These are phyloP conservation scores for Pachypeltis micranthus DNA, from an alignment of 1,140 invertebrate species.

Conservation along the genomic window DNA sequence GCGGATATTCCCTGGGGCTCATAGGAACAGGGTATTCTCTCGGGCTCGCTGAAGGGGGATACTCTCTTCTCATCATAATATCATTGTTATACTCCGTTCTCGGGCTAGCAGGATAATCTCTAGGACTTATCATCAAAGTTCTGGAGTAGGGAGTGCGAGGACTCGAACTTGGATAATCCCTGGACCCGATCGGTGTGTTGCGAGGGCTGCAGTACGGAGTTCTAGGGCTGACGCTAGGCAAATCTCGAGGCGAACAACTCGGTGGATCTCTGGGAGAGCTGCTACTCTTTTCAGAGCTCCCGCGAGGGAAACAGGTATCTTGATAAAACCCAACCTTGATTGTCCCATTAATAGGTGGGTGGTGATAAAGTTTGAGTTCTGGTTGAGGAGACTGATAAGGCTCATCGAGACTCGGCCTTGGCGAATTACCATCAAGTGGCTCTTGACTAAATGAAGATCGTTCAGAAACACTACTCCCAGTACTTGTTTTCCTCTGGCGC, in stretches of 20 bases:
- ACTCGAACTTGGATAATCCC: constrained; percentile 11
- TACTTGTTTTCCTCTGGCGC: constrained; percentile 50
- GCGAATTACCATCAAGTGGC: constrained; percentile 45
- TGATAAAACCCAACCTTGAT: constrained; percentile 67
- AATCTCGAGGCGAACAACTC: constrained; percentile 29
- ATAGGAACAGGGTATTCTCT: constrained; percentile 6
- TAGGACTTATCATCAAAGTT: constrained; percentile 4
- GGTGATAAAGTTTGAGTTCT: constrained; percentile 49
- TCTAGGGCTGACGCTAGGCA: constrained; percentile 23
- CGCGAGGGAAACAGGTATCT: constrained; percentile 53
- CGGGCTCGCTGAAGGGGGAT: constrained; percentile 15
- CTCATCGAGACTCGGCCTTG: constrained; percentile 47
- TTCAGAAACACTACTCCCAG: constrained; percentile 59
- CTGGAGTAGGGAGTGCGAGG: background rate
- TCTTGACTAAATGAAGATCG: constrained; percentile 62
- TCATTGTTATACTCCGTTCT: constrained; percentile 12
- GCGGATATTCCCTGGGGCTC: background rate
- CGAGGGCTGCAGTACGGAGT: constrained; percentile 24
- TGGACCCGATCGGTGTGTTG: constrained; percentile 16
- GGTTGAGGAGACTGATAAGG: constrained; percentile 50
- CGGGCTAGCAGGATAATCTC: background rate
- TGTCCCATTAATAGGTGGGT: constrained; percentile 52
- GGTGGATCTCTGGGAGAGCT: constrained; percentile 34
- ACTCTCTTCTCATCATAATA: background rate
- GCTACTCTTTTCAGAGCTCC: constrained; percentile 57